A percentile compares a stretch with the other conserved stretches of the same genome.
phyloP scores from a whole-genome alignment of 2,113 vertebrate species.

The Nansenia antarctica region DNA sequence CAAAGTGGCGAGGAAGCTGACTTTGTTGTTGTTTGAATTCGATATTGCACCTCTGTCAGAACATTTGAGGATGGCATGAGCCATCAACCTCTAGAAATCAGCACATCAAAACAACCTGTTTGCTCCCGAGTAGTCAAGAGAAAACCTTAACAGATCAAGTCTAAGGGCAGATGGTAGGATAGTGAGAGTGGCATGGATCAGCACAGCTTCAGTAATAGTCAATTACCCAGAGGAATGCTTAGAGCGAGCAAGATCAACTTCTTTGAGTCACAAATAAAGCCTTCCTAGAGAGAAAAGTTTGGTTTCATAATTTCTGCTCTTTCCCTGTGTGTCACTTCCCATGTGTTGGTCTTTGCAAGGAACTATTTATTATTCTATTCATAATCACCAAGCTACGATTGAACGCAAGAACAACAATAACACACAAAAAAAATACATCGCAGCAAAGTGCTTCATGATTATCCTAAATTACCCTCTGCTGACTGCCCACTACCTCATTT shows the following conservation, averaged over 20 bases:
- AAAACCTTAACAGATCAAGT: neutral
- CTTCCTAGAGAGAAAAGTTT: neutral
- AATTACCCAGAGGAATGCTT: neutral
- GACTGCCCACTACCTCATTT: slow-evolving; percentile 18
- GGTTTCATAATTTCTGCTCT: neutral
- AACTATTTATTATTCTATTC: neutral
- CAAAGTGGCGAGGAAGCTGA: too few relatives aligned
- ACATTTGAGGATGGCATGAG: too few relatives aligned
- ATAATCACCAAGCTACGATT: neutral
- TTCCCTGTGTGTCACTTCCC: too few relatives aligned
- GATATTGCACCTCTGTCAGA: too few relatives aligned
- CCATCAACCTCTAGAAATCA: too few relatives aligned
- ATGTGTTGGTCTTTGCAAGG: neutral
- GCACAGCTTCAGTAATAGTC: neutral
- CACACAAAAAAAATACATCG: slow-evolving; percentile 11
- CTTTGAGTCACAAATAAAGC: neutral
- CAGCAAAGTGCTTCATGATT: slow-evolving; percentile 17
- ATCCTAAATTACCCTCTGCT: slow-evolving; percentile 19
- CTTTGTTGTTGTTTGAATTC: too few relatives aligned
- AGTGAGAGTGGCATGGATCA: neutral
- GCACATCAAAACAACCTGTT: too few relatives aligned
- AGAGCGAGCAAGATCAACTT: neutral
- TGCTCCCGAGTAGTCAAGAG: too few relatives aligned
- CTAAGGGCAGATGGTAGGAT: neutral
- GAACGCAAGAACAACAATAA: slow-evolving; percentile 21